Evolutionary conservation across 37 sponge, comb jelly and placozoan species (phyloP).

Genomic region (Corticium candelabrum): DNA sequence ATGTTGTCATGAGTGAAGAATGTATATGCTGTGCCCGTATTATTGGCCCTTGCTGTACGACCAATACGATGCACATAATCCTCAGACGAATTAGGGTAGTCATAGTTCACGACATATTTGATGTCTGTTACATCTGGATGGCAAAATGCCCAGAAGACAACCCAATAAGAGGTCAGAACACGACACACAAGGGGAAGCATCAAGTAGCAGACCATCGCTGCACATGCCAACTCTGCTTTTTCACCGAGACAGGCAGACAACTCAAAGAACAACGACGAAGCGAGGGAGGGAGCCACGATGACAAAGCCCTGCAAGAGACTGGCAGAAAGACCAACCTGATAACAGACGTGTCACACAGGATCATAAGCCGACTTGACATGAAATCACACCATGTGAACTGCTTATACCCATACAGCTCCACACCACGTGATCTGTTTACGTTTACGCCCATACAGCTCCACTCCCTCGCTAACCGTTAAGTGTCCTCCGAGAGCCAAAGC

Average conservation of each 20-base stretch:
- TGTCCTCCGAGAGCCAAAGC: too few species aligned
- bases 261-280: too few species aligned
- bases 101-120: slow-evolving; percentile 92
- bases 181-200: background rate
- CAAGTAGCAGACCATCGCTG: background rate
- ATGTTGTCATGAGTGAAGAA: slow-evolving; percentile 72
- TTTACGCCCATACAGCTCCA: too few species aligned
- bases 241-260: too few species aligned
- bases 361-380: too few species aligned
- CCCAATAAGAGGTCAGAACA: background rate
- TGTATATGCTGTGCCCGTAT: slow-evolving; percentile 91
- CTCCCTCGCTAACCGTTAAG: too few species aligned
- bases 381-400: too few species aligned
- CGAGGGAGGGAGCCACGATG: background rate
- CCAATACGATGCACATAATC: slow-evolving; percentile 98
- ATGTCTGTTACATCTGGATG: slow-evolving; percentile 80
- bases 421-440: too few species aligned
- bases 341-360: too few species aligned
- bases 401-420: too few species aligned
- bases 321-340: background rate
- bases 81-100: slow-evolving; percentile 87
- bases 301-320: background rate
- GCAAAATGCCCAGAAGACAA: background rate
- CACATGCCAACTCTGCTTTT: background rate
- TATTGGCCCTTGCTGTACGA: slow-evolving; percentile 81